Percentiles rank a stretch among this genome's conserved stretches.
phyloP scores from a whole-genome alignment of 2,797 vertebrate genomes.

The Enoplosus armatus region DNA sequence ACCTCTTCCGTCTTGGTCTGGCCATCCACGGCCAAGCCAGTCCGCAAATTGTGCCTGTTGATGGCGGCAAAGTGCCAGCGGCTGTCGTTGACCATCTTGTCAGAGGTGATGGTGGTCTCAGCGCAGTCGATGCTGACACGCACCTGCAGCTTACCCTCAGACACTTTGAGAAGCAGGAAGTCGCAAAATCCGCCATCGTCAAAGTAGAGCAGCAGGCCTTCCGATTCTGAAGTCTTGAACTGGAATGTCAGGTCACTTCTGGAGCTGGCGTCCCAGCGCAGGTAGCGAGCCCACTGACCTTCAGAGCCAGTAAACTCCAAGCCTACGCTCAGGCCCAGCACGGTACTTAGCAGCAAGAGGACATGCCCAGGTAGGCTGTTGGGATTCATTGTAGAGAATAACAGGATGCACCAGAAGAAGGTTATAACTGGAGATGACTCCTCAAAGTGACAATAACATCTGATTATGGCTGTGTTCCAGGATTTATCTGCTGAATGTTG shows the following conservation, averaged over 20 bases:
- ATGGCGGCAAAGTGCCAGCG: constrained; percentile 94
- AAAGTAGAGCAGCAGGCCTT: constrained; percentile 94
- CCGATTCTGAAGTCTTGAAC: constrained; percentile 93
- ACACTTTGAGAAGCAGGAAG: constrained; percentile 92
- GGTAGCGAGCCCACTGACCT: constrained; percentile 96
- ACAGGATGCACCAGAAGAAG: constrained; percentile 41
- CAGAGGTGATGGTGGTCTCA: constrained; percentile 89
- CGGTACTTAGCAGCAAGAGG: constrained; percentile 89
- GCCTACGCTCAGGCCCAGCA: constrained; percentile 89
- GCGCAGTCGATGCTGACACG: constrained; percentile 95
- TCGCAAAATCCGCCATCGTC: constrained; percentile 97
- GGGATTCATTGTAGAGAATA: constrained; percentile 86
- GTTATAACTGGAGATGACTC: constrained; percentile 61
- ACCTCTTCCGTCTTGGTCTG: constrained; percentile 90
- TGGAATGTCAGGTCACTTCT: constrained; percentile 96
- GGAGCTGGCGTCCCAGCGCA: constrained; percentile 97
- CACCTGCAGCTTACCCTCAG: constrained; percentile 91
- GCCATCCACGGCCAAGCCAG: constrained; percentile 91
- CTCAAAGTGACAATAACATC: constrained; percentile 75
- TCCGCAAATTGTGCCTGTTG: constrained; percentile 91
- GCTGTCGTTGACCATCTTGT: constrained; percentile 92
- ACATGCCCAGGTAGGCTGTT: constrained; percentile 85
- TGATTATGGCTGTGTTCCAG: constrained; percentile 62
- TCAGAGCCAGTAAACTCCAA: constrained; percentile 96
- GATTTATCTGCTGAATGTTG: constrained; percentile 68